phyloP scores from a whole-genome alignment of 2,888 invertebrate genomes.

The Noctua comes region DNA sequence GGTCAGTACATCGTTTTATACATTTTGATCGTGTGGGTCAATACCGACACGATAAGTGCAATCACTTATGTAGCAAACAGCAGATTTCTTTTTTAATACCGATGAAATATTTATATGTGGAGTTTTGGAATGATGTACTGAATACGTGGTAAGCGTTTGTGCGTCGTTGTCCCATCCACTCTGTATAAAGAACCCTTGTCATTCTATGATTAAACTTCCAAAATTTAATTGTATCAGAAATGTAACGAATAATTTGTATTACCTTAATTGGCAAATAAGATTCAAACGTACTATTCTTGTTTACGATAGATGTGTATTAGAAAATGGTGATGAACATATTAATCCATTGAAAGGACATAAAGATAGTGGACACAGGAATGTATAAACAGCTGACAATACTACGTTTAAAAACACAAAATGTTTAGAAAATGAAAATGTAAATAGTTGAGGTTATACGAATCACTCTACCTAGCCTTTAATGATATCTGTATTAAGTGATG shows the following conservation, averaged over 20 bases:
- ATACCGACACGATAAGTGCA: too few relatives aligned
- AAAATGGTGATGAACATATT: slow-evolving; percentile 69
- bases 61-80: not conserved
- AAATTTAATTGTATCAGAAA: slow-evolving; percentile 46
- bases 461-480: slow-evolving; percentile 84
- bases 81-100: not conserved
- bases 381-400: slow-evolving; percentile 89
- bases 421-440: slow-evolving; percentile 77
- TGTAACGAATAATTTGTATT: slow-evolving; percentile 61
- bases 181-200: slow-evolving; percentile 60
- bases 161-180: not conserved
- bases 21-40: not conserved
- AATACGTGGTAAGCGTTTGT: not conserved
- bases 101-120: not conserved
- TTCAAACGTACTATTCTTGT: slow-evolving; percentile 66
- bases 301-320: slow-evolving; percentile 72
- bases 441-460: slow-evolving; percentile 87
- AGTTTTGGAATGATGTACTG: not conserved
- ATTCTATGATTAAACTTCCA: slow-evolving; percentile 58
- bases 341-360: slow-evolving; percentile 73
- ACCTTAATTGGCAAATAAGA: slow-evolving; percentile 66
- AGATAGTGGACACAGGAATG: slow-evolving; percentile 83
- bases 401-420: slow-evolving; percentile 84
- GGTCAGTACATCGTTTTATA: not conserved
- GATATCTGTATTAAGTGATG: slow-evolving; percentile 78